Base-by-base conservation (phyloP, 1,140 invertebrate species). In the Palaemon carinicauda region DNA sequence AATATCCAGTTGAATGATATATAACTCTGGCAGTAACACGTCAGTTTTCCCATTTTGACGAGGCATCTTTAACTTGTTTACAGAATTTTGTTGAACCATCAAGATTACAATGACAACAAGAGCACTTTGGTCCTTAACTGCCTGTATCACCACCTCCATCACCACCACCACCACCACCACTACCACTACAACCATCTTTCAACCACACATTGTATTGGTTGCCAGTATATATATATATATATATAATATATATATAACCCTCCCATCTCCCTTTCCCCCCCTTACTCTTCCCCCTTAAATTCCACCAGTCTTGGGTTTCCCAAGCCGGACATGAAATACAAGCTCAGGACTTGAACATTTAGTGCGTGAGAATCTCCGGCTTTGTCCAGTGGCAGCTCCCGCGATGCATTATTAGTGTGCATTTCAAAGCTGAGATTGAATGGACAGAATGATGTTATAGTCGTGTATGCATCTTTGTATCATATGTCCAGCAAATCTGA, bases 21-120 rank as follows among this genome's bases (percentile, higher is more conserved):
- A 41, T 41, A 41, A 41, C 41, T 41, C 41, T 41, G 41, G 12
- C 41, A 41, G 41, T 41, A 41, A 41, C 12, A 41, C 41, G 41
- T 41, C 41, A 41, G 41, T 9, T 41, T 9, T 41, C 5, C 41
- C 41, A 7, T n/a, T 53, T 86, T 86, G 84, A 86, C 77, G 53
- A 79, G 78, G 41, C 54, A 80, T 50, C 69, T 80, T 74, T 54
- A 86, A 86, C 84, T 86, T 86, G 77, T 86, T 86, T 80, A 29
- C 84, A 86, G 84, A 86, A 86, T 86, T 86, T 80, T 80, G 84
- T 86, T 86, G 84, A 86, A 80, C 84, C 84, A 27, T 86, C 84
- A 86, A 86, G 84, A 86, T 86, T 86, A 86, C 84, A 86, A 86
- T 86, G 84, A 86, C 84, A 41, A 41, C 41, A 86, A 71, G 77